phyloP scores from a whole-genome alignment of 2,797 vertebrate species.

The Phalloptychus januarius region DNA sequence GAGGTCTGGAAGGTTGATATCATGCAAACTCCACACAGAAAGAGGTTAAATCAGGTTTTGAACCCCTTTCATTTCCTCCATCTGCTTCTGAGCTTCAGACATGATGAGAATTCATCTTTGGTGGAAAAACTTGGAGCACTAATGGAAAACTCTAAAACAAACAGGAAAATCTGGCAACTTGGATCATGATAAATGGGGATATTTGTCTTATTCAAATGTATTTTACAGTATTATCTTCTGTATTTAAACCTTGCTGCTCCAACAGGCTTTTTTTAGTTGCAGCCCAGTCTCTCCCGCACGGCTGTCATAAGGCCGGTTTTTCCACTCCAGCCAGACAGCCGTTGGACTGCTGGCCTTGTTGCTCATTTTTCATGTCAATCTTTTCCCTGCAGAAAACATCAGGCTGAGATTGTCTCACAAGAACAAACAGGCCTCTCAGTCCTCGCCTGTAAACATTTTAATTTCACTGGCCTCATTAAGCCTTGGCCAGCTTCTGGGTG shows the following conservation, averaged over 20 bases:
- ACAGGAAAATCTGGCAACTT: not conserved
- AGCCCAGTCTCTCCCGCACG: slow-evolving; percentile 27
- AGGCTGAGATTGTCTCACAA: slow-evolving; percentile 61
- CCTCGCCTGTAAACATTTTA: slow-evolving; percentile 65
- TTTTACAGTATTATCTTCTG: slow-evolving; percentile 7
- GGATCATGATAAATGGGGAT: slow-evolving; percentile 1
- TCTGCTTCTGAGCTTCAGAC: not conserved
- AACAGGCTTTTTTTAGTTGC: slow-evolving; percentile 7
- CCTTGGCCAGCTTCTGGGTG: slow-evolving; percentile 48
- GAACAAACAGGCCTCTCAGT: slow-evolving; percentile 73
- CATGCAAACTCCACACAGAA: not conserved
- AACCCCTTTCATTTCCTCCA: not conserved
- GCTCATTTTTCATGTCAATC: slow-evolving; percentile 74
- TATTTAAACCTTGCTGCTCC: slow-evolving; percentile 21
- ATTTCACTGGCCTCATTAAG: slow-evolving; percentile 63
- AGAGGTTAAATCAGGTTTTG: not conserved
- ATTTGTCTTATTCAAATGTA: not conserved
- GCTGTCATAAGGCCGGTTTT: slow-evolving; percentile 54
- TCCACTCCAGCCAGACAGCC: slow-evolving; percentile 63
- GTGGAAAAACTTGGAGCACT: not conserved
- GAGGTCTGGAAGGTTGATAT: not conserved
- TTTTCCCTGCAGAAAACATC: slow-evolving; percentile 64
- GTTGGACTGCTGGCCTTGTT: slow-evolving; percentile 44
- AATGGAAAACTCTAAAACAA: not conserved
- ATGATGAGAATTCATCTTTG: not conserved